Evolutionary conservation across 1,140 invertebrate species (phyloP).

Genomic region (Macrostomum lignano): DNA sequence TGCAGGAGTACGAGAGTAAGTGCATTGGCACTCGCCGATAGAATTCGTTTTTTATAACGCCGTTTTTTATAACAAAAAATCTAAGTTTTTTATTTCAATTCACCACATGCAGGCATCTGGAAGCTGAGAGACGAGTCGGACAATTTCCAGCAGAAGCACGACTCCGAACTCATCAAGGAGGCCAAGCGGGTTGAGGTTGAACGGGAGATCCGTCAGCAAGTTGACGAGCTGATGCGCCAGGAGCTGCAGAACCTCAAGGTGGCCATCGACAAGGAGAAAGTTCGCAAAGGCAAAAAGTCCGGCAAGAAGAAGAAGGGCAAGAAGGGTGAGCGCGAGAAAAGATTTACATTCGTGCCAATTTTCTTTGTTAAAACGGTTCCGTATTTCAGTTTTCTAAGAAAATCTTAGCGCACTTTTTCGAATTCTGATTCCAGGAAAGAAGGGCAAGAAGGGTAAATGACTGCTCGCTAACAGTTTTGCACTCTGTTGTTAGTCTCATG

Average conservation of each 20-base stretch:
- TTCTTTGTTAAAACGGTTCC: too few species aligned
- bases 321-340: too few species aligned
- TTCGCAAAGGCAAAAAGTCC: slow-evolving; percentile 41
- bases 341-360: too few species aligned
- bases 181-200: slow-evolving; percentile 55
- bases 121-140: slow-evolving; percentile 42
- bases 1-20: slow-evolving; percentile 16
- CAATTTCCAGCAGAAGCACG: slow-evolving; percentile 40
- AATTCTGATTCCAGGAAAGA: too few species aligned
- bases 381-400: too few species aligned
- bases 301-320: slow-evolving; percentile 42
- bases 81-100: too few species aligned
- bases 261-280: slow-evolving; percentile 41
- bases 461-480: too few species aligned
- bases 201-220: slow-evolving; percentile 44
- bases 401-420: too few species aligned
- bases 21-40: background rate
- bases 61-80: too few species aligned
- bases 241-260: slow-evolving; percentile 49
- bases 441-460: too few species aligned
- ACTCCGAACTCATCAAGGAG: slow-evolving; percentile 42
- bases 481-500: too few species aligned
- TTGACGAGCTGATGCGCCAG: slow-evolving; percentile 54
- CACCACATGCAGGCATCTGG: slow-evolving; percentile 34
- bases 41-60: background rate